Conservation (phyloP, 1,140 invertebrate genomes). For the Stratiolaelaps scimitus region DNA sequence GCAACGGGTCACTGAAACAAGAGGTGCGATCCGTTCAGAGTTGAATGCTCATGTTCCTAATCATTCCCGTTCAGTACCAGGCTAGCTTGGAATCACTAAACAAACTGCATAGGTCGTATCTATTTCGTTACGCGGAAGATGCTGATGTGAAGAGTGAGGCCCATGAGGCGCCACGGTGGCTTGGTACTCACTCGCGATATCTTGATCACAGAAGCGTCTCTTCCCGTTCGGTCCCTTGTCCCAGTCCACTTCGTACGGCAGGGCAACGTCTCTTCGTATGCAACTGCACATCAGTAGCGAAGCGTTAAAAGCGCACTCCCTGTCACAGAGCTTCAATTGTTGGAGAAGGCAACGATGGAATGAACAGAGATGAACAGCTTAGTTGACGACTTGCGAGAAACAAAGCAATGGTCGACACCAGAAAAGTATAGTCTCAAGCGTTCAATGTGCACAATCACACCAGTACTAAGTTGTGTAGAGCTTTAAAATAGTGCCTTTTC, state of each 20-base stretch:
- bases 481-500: too few relatives aligned
- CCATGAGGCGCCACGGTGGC: too few relatives aligned
- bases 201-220: conserved; percentile 21
- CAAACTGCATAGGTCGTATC: too few relatives aligned
- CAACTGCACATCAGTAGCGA: conserved; percentile 17
- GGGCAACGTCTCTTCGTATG: background rate
- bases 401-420: too few relatives aligned
- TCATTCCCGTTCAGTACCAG: background rate
- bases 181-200: background rate
- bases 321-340: conserved; percentile 5
- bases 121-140: too few relatives aligned
- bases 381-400: background rate
- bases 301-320: conserved; percentile 22
- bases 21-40: background rate
- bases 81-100: background rate
- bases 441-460: too few relatives aligned
- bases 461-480: too few relatives aligned
- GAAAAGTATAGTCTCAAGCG: too few relatives aligned
- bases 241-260: conserved; percentile 23
- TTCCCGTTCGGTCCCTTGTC: background rate
- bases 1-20: conserved; percentile 12
- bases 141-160: too few relatives aligned
- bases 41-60: background rate
- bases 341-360: too few relatives aligned
- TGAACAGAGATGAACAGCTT: background rate